Evolutionary conservation across 2,888 invertebrate species (phyloP).

Genomic region (Ptychoptera contaminata): DNA sequence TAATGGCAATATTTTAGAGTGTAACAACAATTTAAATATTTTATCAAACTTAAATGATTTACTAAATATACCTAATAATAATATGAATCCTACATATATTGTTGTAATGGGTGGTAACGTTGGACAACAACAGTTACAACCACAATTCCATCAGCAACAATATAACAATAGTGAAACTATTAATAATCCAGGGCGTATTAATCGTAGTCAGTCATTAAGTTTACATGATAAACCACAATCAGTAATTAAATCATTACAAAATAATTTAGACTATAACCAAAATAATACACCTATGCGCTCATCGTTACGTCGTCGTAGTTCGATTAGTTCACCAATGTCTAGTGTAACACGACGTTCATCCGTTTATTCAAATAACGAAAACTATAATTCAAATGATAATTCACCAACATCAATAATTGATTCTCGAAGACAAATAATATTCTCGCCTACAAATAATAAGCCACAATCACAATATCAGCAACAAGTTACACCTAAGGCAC

Average conservation of each 20-base stretch:
- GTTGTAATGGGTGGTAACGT: constrained; percentile 17
- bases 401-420: too few species aligned
- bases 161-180: constrained; percentile 1
- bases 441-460: too few species aligned
- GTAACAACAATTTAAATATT: not conserved
- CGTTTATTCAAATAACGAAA: constrained; percentile 8
- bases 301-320: constrained; percentile 13
- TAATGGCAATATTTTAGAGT: not conserved
- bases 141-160: not conserved
- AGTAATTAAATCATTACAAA: not conserved
- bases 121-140: not conserved
- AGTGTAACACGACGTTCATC: constrained; percentile 9
- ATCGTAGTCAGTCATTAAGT: constrained; percentile 19
- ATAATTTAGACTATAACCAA: constrained; percentile 8
- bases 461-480: too few species aligned
- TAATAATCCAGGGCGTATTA: not conserved
- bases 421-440: too few species aligned
- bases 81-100: constrained; percentile 18
- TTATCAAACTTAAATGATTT: not conserved
- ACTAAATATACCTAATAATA: not conserved
- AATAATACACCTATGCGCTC: constrained; percentile 14
- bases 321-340: constrained; percentile 15
- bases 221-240: constrained; percentile 15
- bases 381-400: not conserved
- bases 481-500: too few species aligned